Evolutionary conservation across 2,797 vertebrate genomes (phyloP).

Genomic region (Centropyge bicolor): DNA sequence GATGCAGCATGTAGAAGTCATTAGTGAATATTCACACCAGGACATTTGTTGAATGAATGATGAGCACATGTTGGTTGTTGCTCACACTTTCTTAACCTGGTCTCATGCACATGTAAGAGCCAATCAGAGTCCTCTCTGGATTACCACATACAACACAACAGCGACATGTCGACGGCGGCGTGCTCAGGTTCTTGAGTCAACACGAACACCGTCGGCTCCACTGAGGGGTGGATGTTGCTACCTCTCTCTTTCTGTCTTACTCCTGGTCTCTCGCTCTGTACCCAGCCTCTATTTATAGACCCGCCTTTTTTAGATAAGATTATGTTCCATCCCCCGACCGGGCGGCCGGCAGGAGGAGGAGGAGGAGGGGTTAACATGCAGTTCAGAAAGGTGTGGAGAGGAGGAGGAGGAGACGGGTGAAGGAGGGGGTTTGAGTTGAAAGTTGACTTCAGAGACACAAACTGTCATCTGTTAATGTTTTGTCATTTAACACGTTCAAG

Average conservation of each 20-base stretch:
- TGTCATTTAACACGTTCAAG: too few relatives aligned
- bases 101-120: background rate
- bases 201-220: background rate
- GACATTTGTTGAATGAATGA: too few relatives aligned
- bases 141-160: too few relatives aligned
- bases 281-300: constrained; percentile 67
- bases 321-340: constrained; percentile 62
- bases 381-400: background rate
- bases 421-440: background rate
- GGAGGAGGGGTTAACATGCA: constrained; percentile 11
- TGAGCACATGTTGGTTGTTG: too few relatives aligned
- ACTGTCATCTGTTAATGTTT: background rate
- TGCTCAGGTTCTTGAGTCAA: background rate
- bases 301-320: constrained; percentile 74
- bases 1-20: too few relatives aligned
- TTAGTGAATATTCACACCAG: too few relatives aligned
- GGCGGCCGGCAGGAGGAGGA: background rate
- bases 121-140: background rate
- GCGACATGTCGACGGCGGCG: background rate
- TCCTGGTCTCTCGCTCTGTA: background rate
- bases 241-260: background rate
- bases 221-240: background rate
- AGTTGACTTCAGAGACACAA: background rate
- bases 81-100: too few relatives aligned
- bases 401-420: constrained; percentile 2